Evolutionary conservation across 2,888 invertebrate species (phyloP).

Genomic region (Busseola fusca): DNA sequence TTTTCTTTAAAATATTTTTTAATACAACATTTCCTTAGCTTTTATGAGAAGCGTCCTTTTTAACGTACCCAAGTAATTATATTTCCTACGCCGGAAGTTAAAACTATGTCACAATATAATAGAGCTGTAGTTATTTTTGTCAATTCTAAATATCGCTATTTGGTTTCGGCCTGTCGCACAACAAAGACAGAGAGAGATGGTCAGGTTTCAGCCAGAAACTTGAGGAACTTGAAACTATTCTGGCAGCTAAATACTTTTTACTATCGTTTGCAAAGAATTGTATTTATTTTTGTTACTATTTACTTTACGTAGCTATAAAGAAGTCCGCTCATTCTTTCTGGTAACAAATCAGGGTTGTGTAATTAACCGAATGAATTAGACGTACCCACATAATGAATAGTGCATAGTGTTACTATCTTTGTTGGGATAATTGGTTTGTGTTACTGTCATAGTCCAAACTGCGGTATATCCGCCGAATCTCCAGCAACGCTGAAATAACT

Average conservation of each 20-base stretch:
- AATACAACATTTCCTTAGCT: background rate
- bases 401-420: background rate
- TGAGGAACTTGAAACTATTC: constrained; percentile 75
- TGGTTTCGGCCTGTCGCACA: constrained; percentile 37
- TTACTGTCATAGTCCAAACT: background rate
- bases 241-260: constrained; percentile 77
- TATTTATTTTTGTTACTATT: constrained; percentile 63
- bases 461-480: background rate
- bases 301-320: constrained; percentile 31
- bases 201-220: constrained; percentile 59
- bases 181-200: constrained; percentile 46
- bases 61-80: background rate
- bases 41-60: background rate
- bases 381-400: background rate
- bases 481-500: background rate
- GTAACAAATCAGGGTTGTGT: constrained; percentile 18
- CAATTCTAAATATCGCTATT: constrained; percentile 4
- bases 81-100: background rate
- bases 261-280: constrained; percentile 76
- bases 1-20: background rate
- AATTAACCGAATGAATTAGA: constrained; percentile 18
- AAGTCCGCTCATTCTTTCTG: constrained; percentile 25
- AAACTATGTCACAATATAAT: constrained; percentile 16
- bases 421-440: constrained; percentile 5
- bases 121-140: constrained; percentile 23